Conservation (phyloP, 23 tunicate species). For the Styela plicata region DNA sequence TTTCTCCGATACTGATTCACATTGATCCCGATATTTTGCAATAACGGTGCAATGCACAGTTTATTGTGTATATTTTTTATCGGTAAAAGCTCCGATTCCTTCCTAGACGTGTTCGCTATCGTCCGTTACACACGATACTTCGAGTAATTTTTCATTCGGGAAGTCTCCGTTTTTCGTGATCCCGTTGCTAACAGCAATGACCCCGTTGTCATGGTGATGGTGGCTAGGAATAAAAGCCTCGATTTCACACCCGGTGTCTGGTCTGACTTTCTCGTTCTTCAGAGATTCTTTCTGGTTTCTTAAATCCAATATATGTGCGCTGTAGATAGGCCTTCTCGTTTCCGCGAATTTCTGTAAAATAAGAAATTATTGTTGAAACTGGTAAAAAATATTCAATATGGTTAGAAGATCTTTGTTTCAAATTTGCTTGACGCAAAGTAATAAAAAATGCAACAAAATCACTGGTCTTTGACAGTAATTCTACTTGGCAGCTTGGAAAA, state of each 20-base stretch:
- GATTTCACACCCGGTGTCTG: background rate
- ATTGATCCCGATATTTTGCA: background rate
- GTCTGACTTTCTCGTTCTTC: background rate
- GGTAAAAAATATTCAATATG: too few relatives aligned
- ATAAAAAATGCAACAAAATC: too few relatives aligned
- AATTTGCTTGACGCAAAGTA: too few relatives aligned
- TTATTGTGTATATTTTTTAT: too few relatives aligned
- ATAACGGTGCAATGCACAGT: background rate
- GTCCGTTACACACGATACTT: background rate
- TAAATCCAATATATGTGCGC: conserved; percentile 1
- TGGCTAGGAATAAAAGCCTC: background rate
- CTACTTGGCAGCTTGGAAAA: too few relatives aligned
- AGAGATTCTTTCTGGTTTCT: background rate
- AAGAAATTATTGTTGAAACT: too few relatives aligned
- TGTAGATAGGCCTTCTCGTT: conserved; percentile 4
- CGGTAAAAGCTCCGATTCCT: background rate
- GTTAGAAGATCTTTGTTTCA: too few relatives aligned
- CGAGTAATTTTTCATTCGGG: background rate
- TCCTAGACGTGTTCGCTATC: background rate
- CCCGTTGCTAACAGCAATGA: background rate
- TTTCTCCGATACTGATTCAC: too few relatives aligned
- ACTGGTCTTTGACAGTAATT: too few relatives aligned
- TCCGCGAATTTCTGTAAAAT: conserved; percentile 10
- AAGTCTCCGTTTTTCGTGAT: background rate
- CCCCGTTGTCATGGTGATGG: background rate